Evolutionary conservation across 2,797 vertebrate species (phyloP).

Genomic region (Selene dorsalis): DNA sequence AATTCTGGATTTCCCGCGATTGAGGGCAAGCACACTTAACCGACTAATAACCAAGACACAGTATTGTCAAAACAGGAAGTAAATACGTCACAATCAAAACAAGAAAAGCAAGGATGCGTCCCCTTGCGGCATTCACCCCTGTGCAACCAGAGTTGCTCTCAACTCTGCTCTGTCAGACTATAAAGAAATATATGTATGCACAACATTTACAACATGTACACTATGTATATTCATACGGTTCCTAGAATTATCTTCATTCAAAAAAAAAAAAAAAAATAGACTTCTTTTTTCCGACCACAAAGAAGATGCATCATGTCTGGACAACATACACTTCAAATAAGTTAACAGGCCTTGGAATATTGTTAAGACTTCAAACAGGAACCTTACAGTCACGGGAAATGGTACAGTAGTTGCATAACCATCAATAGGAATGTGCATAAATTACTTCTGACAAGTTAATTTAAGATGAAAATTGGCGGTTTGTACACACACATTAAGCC

Average conservation of each 20-base stretch:
- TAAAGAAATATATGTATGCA: constrained; percentile 52
- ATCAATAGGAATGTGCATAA: constrained; percentile 76
- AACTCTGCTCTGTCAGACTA: constrained; percentile 32
- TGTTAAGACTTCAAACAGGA: constrained; percentile 64
- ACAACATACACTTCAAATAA: constrained; percentile 49
- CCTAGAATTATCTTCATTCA: constrained; percentile 49
- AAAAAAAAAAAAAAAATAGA: constrained; percentile 70
- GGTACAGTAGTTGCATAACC: constrained; percentile 71
- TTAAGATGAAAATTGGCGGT: constrained; percentile 23
- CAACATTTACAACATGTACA: constrained; percentile 73
- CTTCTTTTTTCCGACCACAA: constrained; percentile 51
- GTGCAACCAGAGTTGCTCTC: constrained; percentile 54
- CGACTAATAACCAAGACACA: constrained; percentile 44
- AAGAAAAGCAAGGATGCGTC: constrained; percentile 32
- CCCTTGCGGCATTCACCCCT: constrained; percentile 40
- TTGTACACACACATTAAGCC: constrained; percentile 31
- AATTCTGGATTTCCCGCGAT: constrained; percentile 69
- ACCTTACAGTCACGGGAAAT: constrained; percentile 52
- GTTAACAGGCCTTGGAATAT: constrained; percentile 55
- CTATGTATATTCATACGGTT: constrained; percentile 43
- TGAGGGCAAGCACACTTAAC: constrained; percentile 33
- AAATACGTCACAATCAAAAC: constrained; percentile 41
- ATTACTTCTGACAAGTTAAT: constrained; percentile 43
- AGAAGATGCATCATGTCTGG: constrained; percentile 51
- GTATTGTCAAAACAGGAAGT: constrained; percentile 24